Base-by-base conservation (phyloP, 2,888 invertebrate genomes). In the Leptopilina syphax region DNA sequence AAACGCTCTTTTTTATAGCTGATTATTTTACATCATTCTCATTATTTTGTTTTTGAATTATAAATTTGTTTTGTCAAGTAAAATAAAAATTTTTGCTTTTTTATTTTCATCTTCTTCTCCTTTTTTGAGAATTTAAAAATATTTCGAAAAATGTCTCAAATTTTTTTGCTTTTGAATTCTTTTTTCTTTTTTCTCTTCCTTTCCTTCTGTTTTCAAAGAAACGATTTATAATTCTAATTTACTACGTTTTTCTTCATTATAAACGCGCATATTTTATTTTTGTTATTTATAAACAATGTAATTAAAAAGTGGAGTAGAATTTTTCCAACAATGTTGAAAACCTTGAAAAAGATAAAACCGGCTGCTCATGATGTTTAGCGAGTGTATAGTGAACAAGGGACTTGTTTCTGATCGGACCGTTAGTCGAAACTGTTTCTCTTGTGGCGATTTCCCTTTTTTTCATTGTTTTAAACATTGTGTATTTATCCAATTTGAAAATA, bases 261-360 rank as follows among this genome's bases (percentile, higher is more conserved):
- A 2, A 34, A 34, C 13, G n/a, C 12, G 57, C 12, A 13, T 57
- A n/a, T 57, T 57, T n/a, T 57, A 13, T 10, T 57, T 57, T 57
- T 10, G 57, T n/a, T 50, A 50, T 50, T 50, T 50, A 12, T 50
- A 50, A 50, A 50, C 50, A 50, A 50, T 50, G 3, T 50, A 8
- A 70, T 47, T 54, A 70, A 54, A 66, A 66, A 44, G 34, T 66
- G n/a, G 44, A 66, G 8, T 13, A 27, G 27, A 70, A 70, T 70
- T 27, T 70, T 70, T 12, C 54, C 24, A 50, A 13, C 50, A 18
- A 47, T 27, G 3, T 41, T 10, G 18, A 70, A 34, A 70, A 70
- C 68, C 68, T 70, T 70, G 68, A 70, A 70, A 70, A 50, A 24
- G 54, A 70, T 70, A 50, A 70, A 70, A 54, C 70, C 12, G 54